A percentile compares a stretch with the other conserved stretches of the same genome.
Evolutionary conservation across 2,888 invertebrate species (phyloP).

Genomic region (Coenonympha arcania): DNA sequence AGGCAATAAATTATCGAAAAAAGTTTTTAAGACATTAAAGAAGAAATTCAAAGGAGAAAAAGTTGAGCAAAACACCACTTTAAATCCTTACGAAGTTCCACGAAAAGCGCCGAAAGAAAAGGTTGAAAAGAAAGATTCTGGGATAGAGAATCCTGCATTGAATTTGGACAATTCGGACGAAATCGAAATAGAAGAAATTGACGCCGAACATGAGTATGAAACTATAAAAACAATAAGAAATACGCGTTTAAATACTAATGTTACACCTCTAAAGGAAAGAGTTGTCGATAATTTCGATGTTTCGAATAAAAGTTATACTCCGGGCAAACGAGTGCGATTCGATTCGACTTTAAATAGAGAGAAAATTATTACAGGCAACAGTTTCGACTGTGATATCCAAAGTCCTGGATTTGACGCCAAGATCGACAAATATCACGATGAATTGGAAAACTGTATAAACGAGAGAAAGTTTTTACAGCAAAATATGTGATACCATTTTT

Average conservation of each 20-base stretch:
- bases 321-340: slow-evolving; percentile 65
- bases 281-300: slow-evolving; percentile 42
- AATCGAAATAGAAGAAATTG: slow-evolving; percentile 58
- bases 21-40: slow-evolving; percentile 62
- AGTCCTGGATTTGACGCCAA: slow-evolving; percentile 66
- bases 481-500: slow-evolving; percentile 47
- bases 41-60: slow-evolving; percentile 65
- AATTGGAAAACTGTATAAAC: slow-evolving; percentile 69
- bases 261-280: slow-evolving; percentile 57
- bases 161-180: slow-evolving; percentile 66
- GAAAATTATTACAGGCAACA: slow-evolving; percentile 66
- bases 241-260: slow-evolving; percentile 60
- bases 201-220: slow-evolving; percentile 62
- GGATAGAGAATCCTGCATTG: slow-evolving; percentile 63
- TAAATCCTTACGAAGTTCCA: slow-evolving; percentile 68
- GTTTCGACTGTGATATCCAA: slow-evolving; percentile 60
- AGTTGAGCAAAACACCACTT: slow-evolving; percentile 41
- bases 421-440: slow-evolving; percentile 68
- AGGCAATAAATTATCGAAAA: slow-evolving; percentile 60
- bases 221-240: slow-evolving; percentile 63
- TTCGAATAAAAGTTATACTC: slow-evolving; percentile 52
- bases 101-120: slow-evolving; percentile 54
- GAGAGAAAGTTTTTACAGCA: slow-evolving; percentile 66
- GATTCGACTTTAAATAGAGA: slow-evolving; percentile 67
- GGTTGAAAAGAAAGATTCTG: slow-evolving; percentile 45